Percentiles rank a stretch among this genome's conserved stretches.
These are phyloP conservation scores for Cephus spinipes DNA, from an alignment of 2,888 invertebrate genomes.

Conservation along the genomic window DNA sequence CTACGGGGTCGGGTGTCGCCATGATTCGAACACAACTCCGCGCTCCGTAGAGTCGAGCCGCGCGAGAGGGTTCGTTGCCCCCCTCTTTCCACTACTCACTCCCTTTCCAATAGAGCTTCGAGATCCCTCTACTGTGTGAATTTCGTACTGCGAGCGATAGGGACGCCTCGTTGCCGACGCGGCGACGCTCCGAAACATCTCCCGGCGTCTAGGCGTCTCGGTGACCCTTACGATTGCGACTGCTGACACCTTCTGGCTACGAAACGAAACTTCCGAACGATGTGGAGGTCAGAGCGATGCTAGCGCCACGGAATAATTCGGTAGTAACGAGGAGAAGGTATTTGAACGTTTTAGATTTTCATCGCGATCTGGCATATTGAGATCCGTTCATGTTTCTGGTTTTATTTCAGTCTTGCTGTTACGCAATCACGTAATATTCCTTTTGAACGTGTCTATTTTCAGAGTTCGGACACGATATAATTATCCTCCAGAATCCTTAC, in stretches of 20 bases:
- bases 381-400: too few relatives aligned
- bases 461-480: too few relatives aligned
- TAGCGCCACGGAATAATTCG: background rate
- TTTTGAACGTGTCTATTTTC: too few relatives aligned
- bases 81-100: conserved; percentile 39
- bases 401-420: too few relatives aligned
- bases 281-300: background rate
- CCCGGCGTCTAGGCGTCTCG: conserved; percentile 25
- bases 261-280: background rate
- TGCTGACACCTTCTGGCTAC: background rate
- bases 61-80: conserved; percentile 62
- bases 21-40: conserved; percentile 68
- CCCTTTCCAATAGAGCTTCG: background rate
- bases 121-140: background rate
- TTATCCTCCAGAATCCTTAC: too few relatives aligned
- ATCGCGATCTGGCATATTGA: too few relatives aligned
- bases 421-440: too few relatives aligned
- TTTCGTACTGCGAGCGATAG: conserved; percentile 15
- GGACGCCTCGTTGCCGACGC: conserved; percentile 32
- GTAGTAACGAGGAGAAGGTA: background rate
- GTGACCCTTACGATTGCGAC: background rate
- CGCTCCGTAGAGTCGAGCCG: conserved; percentile 59
- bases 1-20: conserved; percentile 74
- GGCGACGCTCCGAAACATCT: conserved; percentile 32
- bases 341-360: too few relatives aligned